phyloP scores from a whole-genome alignment of 1,140 invertebrate species.

The Chelonus insularis region DNA sequence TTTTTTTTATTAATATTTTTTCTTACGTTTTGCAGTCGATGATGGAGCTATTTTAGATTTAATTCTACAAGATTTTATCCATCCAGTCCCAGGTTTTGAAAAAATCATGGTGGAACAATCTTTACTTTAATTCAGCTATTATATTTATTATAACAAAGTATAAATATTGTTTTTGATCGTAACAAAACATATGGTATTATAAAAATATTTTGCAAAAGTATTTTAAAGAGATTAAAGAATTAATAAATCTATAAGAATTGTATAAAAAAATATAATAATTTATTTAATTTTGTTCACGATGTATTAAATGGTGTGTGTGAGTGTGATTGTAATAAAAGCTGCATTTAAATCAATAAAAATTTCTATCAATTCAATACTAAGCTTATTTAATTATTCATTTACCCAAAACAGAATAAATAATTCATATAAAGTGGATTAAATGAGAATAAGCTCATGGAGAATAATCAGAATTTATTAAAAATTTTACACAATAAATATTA shows the following conservation, averaged over 20 bases:
- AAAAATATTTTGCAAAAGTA: too few species aligned
- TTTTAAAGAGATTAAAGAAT: too few species aligned
- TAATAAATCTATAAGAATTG: too few species aligned
- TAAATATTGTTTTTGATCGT: background rate
- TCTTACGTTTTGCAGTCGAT: slow-evolving; percentile 77
- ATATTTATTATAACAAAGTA: slow-evolving; percentile 23
- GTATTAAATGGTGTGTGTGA: too few species aligned
- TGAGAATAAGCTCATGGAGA: slow-evolving; percentile 36
- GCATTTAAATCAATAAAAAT: too few species aligned
- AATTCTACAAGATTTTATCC: slow-evolving; percentile 85
- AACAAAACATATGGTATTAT: slow-evolving; percentile 4
- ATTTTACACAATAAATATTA: slow-evolving; percentile 47
- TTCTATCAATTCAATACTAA: too few species aligned
- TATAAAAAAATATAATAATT: too few species aligned
- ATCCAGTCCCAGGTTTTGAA: slow-evolving; percentile 87
- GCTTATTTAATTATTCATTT: too few species aligned
- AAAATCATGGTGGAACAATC: slow-evolving; percentile 98
- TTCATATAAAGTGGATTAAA: too few species aligned
- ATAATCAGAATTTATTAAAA: slow-evolving; percentile 56
- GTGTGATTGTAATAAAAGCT: too few species aligned
- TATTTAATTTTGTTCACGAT: too few species aligned
- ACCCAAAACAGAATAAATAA: too few species aligned
- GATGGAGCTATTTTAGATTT: slow-evolving; percentile 96
- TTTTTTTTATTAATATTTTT: slow-evolving; percentile 20
- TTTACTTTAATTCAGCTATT: slow-evolving; percentile 72